phyloP scores from a whole-genome alignment of 37 sponge, comb jelly and placozoan species.

The Eunapius fragilis region DNA sequence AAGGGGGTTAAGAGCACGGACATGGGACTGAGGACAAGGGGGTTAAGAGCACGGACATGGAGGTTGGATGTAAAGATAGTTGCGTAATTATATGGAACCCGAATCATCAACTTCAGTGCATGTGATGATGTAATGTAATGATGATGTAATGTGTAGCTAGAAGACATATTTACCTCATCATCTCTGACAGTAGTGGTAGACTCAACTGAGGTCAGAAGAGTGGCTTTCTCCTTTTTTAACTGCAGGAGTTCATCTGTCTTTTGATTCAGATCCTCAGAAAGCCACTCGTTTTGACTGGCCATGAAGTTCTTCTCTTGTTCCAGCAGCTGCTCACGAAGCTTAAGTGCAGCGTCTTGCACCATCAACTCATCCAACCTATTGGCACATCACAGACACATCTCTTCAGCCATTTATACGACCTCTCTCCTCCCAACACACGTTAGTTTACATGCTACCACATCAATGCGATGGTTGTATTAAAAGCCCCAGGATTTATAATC shows the following conservation, averaged over 20 bases:
- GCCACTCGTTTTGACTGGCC: constrained; percentile 58
- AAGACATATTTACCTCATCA: neutral
- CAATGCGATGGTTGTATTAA: no score
- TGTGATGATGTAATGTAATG: no score
- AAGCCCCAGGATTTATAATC: no score
- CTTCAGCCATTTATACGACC: no score
- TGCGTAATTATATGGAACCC: no score
- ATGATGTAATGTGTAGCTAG: no score
- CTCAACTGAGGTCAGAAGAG: constrained; percentile 31
- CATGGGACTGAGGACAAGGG: no score
- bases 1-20: neutral
- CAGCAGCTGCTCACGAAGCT: constrained; percentile 66
- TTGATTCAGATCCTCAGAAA: constrained; percentile 50
- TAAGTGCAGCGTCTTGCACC: constrained; percentile 33
- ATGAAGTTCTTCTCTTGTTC: constrained; percentile 69
- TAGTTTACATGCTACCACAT: no score
- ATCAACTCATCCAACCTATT: constrained; percentile 42
- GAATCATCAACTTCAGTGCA: no score
- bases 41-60: neutral
- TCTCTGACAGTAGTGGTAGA: neutral
- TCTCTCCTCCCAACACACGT: no score
- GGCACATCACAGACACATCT: neutral
- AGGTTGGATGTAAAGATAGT: neutral
- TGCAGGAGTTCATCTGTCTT: constrained; percentile 43
- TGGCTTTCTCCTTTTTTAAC: constrained; percentile 39